phyloP scores from a whole-genome alignment of 2,797 vertebrate species.

The Sebastes vulpes region DNA sequence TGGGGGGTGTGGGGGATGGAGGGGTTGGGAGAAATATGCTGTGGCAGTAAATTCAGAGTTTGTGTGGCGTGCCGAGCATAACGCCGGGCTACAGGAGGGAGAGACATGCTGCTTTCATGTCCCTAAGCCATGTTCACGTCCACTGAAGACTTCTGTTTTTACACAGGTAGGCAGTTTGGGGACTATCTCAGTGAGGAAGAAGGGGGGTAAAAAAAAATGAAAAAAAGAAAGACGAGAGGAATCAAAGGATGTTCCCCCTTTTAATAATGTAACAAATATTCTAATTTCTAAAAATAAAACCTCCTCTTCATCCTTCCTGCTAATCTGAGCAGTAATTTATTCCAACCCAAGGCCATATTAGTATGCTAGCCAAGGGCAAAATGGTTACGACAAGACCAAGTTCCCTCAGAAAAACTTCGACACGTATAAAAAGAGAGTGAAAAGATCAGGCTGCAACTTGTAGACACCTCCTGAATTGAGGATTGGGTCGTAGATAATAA shows the following conservation, averaged over 20 bases:
- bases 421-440: slow-evolving; percentile 68
- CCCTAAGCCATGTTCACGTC: slow-evolving; percentile 81
- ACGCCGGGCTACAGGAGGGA: slow-evolving; percentile 64
- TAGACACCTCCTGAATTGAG: slow-evolving; percentile 41
- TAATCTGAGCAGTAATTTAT: slow-evolving; percentile 87
- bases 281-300: slow-evolving; percentile 88
- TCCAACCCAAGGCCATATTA: slow-evolving; percentile 87
- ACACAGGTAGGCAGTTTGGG: slow-evolving; percentile 87
- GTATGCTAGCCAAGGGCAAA: slow-evolving; percentile 85
- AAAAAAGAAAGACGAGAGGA: slow-evolving; percentile 64
- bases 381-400: slow-evolving; percentile 82
- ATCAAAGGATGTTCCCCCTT: slow-evolving; percentile 84
- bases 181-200: slow-evolving; percentile 71
- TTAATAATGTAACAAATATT: slow-evolving; percentile 89
- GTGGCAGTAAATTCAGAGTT: slow-evolving; percentile 80
- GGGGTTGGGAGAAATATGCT: slow-evolving; percentile 77
- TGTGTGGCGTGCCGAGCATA: slow-evolving; percentile 73
- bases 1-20: not conserved
- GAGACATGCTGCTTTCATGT: slow-evolving; percentile 77
- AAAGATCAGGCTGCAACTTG: slow-evolving; percentile 68
- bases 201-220: slow-evolving; percentile 35
- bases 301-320: slow-evolving; percentile 86
- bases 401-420: slow-evolving; percentile 77
- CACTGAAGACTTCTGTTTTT: slow-evolving; percentile 83
- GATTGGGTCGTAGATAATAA: slow-evolving; percentile 14